Evolutionary conservation across 1,140 invertebrate species (phyloP).

Genomic region (Meteorus sp.): DNA sequence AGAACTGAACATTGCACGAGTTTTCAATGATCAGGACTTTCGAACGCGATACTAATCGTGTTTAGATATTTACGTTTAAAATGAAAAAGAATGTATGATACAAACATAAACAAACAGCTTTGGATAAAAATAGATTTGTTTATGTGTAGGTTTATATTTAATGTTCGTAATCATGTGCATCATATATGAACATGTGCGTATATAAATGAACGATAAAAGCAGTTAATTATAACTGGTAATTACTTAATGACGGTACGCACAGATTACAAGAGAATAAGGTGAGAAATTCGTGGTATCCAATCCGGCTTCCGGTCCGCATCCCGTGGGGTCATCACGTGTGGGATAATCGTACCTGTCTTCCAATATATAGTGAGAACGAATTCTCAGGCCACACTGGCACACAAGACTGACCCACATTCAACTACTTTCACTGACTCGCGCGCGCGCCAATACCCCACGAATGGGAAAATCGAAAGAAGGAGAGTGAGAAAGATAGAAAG

Average conservation of each 20-base stretch:
- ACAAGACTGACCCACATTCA: slow-evolving; percentile 30
- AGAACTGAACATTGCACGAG: no score
- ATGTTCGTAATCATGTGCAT: no score
- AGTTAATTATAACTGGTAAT: not conserved
- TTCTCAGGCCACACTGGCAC: slow-evolving; percentile 28
- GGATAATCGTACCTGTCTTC: slow-evolving; percentile 23
- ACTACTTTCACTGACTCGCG: slow-evolving; percentile 32
- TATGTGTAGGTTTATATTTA: no score
- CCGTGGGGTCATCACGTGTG: slow-evolving; percentile 7
- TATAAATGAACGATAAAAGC: not conserved
- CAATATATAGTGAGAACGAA: slow-evolving; percentile 24
- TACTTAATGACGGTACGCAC: slow-evolving; percentile 4
- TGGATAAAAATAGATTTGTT: no score
- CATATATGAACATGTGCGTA: not conserved
- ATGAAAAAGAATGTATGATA: no score
- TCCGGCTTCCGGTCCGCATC: not conserved
- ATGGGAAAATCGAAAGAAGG: slow-evolving; percentile 17
- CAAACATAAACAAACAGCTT: no score
- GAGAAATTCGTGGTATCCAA: slow-evolving; percentile 1
- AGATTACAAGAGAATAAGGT: slow-evolving; percentile 9
- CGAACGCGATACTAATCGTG: no score
- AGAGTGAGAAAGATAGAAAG: not conserved
- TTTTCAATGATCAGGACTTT: no score
- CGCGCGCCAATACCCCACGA: not conserved
- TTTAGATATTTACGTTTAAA: no score